Evolutionary conservation across 2,888 invertebrate species (phyloP).

Genomic region (Octodonta nipae): DNA sequence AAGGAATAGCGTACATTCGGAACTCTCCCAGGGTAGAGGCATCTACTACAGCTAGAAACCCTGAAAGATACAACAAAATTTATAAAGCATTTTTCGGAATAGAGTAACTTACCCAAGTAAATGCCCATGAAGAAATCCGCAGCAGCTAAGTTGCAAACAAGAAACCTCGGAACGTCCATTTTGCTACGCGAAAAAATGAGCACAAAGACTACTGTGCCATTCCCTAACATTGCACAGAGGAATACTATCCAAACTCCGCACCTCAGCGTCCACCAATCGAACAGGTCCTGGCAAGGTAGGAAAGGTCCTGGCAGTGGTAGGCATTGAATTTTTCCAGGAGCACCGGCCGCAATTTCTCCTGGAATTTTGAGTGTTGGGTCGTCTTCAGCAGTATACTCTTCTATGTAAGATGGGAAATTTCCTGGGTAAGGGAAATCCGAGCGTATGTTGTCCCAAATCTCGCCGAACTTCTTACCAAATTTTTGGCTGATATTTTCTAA

Average conservation of each 20-base stretch:
- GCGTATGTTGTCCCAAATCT: constrained; percentile 56
- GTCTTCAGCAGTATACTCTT: constrained; percentile 60
- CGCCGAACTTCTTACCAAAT: constrained; percentile 55
- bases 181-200: constrained; percentile 80
- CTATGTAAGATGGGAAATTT: constrained; percentile 55
- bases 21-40: constrained; percentile 92
- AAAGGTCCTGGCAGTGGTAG: constrained; percentile 84
- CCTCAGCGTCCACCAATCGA: constrained; percentile 94
- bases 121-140: constrained; percentile 97
- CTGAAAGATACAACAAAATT: constrained; percentile 34
- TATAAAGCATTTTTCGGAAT: background rate
- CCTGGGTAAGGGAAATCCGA: constrained; percentile 57
- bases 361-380: constrained; percentile 28
- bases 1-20: constrained; percentile 88
- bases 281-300: constrained; percentile 86
- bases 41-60: constrained; percentile 88
- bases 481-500: constrained; percentile 60
- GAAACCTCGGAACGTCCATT: constrained; percentile 91
- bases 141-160: constrained; percentile 90
- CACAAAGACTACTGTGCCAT: constrained; percentile 89
- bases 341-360: constrained; percentile 5
- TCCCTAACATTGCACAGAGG: constrained; percentile 85
- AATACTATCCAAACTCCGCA: constrained; percentile 97
- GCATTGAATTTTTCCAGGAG: constrained; percentile 51
- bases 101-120: constrained; percentile 62